phyloP scores from a whole-genome alignment of 2,888 invertebrate species.

The Drosophila tripunctata region DNA sequence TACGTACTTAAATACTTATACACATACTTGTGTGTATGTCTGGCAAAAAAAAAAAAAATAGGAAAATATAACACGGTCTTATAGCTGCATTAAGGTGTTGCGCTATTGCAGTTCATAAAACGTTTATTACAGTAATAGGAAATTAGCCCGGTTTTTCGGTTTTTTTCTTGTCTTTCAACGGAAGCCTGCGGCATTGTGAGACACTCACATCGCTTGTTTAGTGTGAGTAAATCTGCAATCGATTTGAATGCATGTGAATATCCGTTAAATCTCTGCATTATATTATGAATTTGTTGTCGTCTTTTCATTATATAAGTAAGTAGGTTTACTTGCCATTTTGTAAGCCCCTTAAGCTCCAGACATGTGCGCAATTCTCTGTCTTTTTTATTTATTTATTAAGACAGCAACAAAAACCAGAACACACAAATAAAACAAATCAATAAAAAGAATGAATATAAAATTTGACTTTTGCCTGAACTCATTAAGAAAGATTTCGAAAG shows the following conservation, averaged over 20 bases:
- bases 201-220: constrained; percentile 36
- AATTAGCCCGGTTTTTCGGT: constrained; percentile 74
- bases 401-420: no score
- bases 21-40: constrained; percentile 1
- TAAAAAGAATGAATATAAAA: constrained; percentile 19
- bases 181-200: constrained; percentile 61
- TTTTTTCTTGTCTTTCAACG: constrained; percentile 36
- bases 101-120: constrained; percentile 64
- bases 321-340: not conserved
- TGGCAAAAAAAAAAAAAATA: constrained; percentile 21
- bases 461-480: constrained; percentile 45
- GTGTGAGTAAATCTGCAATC: constrained; percentile 54
- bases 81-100: constrained; percentile 47
- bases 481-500: constrained; percentile 43
- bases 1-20: constrained; percentile 33
- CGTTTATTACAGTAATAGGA: constrained; percentile 71
- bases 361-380: not conserved
- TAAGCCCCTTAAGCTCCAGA: not conserved
- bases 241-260: constrained; percentile 57
- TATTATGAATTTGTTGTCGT: not conserved
- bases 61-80: constrained; percentile 23
- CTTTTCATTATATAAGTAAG: constrained; percentile 2
- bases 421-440: constrained; percentile 11
- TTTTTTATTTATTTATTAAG: constrained; percentile 4
- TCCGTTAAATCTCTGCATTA: constrained; percentile 23